These are phyloP conservation scores for Parnassius glacialis DNA, from an alignment of 2,888 invertebrate species.

Conservation along the genomic window DNA sequence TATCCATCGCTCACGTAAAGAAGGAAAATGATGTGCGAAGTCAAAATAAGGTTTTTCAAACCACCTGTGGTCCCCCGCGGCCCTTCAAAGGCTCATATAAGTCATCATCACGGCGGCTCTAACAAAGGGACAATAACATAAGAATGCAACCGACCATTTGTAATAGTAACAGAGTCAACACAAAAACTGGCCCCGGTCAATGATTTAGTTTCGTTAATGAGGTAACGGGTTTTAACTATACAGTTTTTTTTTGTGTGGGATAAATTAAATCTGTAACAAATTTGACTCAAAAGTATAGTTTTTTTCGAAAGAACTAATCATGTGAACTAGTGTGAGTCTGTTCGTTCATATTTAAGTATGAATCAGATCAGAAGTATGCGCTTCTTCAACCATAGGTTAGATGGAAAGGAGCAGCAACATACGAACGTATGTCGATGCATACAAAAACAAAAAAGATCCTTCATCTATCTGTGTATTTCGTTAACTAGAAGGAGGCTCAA, in stretches of 20 bases:
- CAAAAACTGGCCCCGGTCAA: constrained; percentile 30
- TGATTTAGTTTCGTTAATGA: constrained; percentile 28
- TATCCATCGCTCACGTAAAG: neutral
- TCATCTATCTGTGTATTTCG: no score
- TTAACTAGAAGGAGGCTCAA: no score
- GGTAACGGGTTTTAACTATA: constrained; percentile 25
- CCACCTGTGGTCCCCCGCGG: constrained; percentile 31
- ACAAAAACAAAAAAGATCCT: no score
- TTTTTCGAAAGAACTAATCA: neutral
- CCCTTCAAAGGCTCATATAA: constrained; percentile 33
- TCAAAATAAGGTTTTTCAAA: constrained; percentile 7
- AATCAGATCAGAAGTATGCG: no score
- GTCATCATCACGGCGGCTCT: constrained; percentile 40
- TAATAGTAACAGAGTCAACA: constrained; percentile 30
- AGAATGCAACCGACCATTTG: constrained; percentile 31
- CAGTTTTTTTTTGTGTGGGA: constrained; percentile 12
- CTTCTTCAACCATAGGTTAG: no score
- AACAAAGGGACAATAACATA: constrained; percentile 40
- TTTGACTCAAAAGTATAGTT: neutral
- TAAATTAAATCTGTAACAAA: constrained; percentile 13
- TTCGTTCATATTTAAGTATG: no score
- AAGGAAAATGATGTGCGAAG: neutral
- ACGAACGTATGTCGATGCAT: no score
- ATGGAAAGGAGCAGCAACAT: no score
- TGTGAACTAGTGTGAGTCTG: neutral